Evolutionary conservation across 2,888 invertebrate genomes (phyloP).

Genomic region (Platycnemis pennipes): DNA sequence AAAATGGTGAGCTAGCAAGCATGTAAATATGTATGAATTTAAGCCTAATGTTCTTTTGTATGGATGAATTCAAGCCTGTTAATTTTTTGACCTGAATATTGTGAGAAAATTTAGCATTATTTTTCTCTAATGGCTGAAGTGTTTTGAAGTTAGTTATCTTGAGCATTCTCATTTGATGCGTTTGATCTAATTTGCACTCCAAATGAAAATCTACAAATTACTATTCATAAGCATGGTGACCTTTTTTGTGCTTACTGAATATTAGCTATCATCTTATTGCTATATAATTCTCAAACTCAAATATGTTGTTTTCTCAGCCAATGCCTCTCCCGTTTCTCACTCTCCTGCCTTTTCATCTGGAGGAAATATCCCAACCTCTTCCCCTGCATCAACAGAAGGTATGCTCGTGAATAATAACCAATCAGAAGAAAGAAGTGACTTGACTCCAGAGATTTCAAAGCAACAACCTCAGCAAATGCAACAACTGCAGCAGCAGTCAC

Average conservation of each 20-base stretch:
- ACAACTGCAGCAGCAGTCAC: background rate
- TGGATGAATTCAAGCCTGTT: too few species aligned
- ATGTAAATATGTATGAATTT: too few species aligned
- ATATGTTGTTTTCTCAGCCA: constrained; percentile 49
- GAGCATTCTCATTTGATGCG: too few species aligned
- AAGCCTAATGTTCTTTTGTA: too few species aligned
- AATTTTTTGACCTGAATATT: too few species aligned
- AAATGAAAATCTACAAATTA: too few species aligned
- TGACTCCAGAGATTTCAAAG: background rate
- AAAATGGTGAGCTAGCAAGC: too few species aligned
- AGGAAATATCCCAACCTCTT: constrained; percentile 47
- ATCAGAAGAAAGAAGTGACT: constrained; percentile 5
- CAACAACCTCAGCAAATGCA: background rate
- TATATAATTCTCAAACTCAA: constrained; percentile 6
- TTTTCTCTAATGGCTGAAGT: too few species aligned
- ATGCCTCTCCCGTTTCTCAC: constrained; percentile 51
- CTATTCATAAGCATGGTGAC: too few species aligned
- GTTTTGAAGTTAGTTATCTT: too few species aligned
- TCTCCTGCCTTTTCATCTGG: constrained; percentile 61
- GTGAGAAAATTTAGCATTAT: too few species aligned
- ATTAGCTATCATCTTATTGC: background rate
- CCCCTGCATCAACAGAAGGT: constrained; percentile 24
- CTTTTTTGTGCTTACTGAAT: background rate
- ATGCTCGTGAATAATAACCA: constrained; percentile 21
- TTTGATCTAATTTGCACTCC: too few species aligned